These are phyloP conservation scores for Drosophila elegans DNA, from an alignment of 1,140 invertebrate genomes.

Conservation along the genomic window DNA sequence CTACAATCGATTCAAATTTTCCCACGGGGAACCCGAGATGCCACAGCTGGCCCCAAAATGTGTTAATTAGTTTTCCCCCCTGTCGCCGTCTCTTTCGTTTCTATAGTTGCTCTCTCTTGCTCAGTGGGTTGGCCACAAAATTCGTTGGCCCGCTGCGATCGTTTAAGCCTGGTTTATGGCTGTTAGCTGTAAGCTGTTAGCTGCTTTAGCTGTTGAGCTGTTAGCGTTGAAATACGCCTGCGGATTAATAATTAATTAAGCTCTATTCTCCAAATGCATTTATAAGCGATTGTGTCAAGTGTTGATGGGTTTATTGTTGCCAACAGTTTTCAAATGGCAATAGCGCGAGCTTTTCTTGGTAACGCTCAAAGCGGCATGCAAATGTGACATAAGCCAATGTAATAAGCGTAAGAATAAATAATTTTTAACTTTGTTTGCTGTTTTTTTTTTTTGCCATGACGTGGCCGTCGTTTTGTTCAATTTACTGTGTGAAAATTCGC, in stretches of 20 bases:
- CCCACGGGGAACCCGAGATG: slow-evolving; percentile 54
- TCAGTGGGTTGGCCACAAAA: slow-evolving; percentile 13
- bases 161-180: slow-evolving; percentile 44
- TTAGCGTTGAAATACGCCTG: slow-evolving; percentile 70
- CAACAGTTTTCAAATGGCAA: slow-evolving; percentile 50
- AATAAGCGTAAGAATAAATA: slow-evolving; percentile 81
- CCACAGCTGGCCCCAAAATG: slow-evolving; percentile 65
- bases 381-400: slow-evolving; percentile 69
- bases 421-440: slow-evolving; percentile 47
- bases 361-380: slow-evolving; percentile 56
- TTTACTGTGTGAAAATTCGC: slow-evolving; percentile 82
- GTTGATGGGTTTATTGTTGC: slow-evolving; percentile 77
- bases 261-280: slow-evolving; percentile 69
- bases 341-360: slow-evolving; percentile 41
- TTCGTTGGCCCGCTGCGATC: slow-evolving; percentile 36
- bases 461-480: slow-evolving; percentile 75
- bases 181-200: slow-evolving; percentile 1
- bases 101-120: slow-evolving; percentile 8
- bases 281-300: slow-evolving; percentile 80
- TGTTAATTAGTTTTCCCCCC: slow-evolving; percentile 68
- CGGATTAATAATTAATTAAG: slow-evolving; percentile 80
- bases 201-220: slow-evolving; percentile 23
- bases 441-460: slow-evolving; percentile 32
- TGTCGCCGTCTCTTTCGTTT: neutral
- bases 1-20: slow-evolving; percentile 57